Base-by-base conservation (phyloP, 2,888 invertebrate species). In the Siphlonurus alternatus region DNA sequence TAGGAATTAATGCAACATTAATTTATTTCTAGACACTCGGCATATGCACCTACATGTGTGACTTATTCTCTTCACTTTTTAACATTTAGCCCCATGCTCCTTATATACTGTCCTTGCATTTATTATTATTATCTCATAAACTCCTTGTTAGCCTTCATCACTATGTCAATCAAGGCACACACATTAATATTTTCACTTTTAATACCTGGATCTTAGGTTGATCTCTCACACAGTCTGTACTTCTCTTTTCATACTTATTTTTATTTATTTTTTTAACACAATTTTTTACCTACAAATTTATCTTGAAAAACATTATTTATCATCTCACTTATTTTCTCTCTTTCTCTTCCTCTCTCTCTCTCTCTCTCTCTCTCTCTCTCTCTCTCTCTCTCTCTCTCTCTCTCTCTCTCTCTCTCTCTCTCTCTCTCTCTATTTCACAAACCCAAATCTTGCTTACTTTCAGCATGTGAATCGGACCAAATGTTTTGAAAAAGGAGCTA, bases 371-470 rank as follows among this genome's bases (percentile, higher is more conserved):
- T 59, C 59, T 59, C 56, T 63, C 56, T 63, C 56, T 54, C 59
- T 63, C 38, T 63, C 62, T 38, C 20, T 64, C 64, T 65, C 56
- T 56, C 63, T 62, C 64, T 61, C 61, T 65, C 61, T 65, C 61
- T 64, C 60, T 64, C 53, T 64, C 51, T 65, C 60, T 53, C 63
- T 63, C 23, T 61, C 65, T 67, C 25, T 59, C 61, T 63, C 38
- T 65, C 25, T 38, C 5, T 15, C 5, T 38, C 38, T 15, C 5
- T 38, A 38, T 38, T 5, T 38, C 38, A 38, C 38, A 38, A 38
- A 38, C 38, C 5, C 15, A 5, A 5, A 38, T 38, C 38, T 38
- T 38, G 15, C 38, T 38, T 38, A 38, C 38, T 38, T 38, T 38
- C 38, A 38, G 38, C 38, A 38, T 56, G 56, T 20, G 5, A 20